Base-by-base conservation (phyloP, 2,797 vertebrate genomes). In the Halcyon smyrnensis region DNA sequence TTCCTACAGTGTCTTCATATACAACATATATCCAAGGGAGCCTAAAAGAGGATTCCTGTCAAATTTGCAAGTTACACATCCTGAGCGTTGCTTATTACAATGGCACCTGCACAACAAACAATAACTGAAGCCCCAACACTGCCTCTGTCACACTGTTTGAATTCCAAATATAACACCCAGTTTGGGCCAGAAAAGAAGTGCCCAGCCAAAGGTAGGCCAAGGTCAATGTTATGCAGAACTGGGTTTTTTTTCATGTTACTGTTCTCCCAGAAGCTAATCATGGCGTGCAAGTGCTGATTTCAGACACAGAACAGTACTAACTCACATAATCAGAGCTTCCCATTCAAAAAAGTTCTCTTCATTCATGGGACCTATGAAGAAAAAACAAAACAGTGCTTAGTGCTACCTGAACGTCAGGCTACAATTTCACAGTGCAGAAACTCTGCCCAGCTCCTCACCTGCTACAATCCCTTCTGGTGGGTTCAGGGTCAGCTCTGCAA, bases 301-400 rank as follows among this genome's bases (percentile, higher is more conserved):
- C 54, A 57, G 43, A 69, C 30, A 64, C 30, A 63, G 87, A 71
- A 7, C 27, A 73, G 7, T 11, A 57, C 60, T 37, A 69, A 98
- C 99, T 99, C 97, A 99, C 99, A 99, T 99, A 96, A 99, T 99
- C 57, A 99, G 95, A 54, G 99, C 99, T 95, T 99, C 99, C 99
- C 99, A 99, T 73, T 99, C 99, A 68, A 99, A 99, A 98, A 99
- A 99, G 96, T 99, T 99, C 97, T 99, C 99, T 93, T 99, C 99
- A 28, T 99, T 99, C 94, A 99, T 98, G 8, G 99, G 99, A 92
- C 99, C 99, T 99, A 95, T 60, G 71, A 70, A 85, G 70, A 14
- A 62, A 60, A 60, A 95, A 37, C 43, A 93, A 62, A 75, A 41
- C 50, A 74, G 60, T 24, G 76, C 39, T 95, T 19, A 71, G 87